Evolutionary conservation across 2,797 vertebrate genomes (phyloP).

Genomic region (Rachycentron canadum): DNA sequence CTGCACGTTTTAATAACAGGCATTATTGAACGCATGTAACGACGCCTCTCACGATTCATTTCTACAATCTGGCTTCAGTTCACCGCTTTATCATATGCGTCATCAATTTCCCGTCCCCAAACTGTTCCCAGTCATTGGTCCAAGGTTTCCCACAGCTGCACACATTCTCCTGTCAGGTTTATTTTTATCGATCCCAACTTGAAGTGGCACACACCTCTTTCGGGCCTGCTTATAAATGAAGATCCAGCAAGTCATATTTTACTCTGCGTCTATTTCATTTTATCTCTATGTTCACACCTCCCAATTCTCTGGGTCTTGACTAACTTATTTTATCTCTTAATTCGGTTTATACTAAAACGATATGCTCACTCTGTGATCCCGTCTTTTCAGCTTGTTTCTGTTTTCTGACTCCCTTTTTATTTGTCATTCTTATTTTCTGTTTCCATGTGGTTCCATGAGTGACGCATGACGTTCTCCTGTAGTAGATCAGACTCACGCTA

Average conservation of each 20-base stretch:
- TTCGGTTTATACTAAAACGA: conserved; percentile 11
- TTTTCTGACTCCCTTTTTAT: neutral
- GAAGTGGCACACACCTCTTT: neutral
- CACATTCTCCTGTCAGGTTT: neutral
- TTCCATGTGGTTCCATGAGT: conserved; percentile 1
- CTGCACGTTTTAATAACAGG: neutral
- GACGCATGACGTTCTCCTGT: conserved; percentile 2
- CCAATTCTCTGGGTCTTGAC: neutral
- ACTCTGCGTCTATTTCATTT: neutral
- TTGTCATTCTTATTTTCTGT: neutral
- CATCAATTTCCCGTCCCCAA: neutral
- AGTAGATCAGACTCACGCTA: conserved; percentile 42
- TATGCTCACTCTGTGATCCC: neutral
- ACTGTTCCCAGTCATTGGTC: neutral
- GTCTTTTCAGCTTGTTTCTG: neutral
- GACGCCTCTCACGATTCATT: neutral
- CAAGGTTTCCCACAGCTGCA: neutral
- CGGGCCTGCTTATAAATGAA: neutral
- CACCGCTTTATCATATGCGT: neutral
- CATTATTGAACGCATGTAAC: neutral
- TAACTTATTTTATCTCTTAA: neutral
- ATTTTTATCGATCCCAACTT: neutral
- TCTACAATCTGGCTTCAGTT: neutral
- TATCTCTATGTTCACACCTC: neutral
- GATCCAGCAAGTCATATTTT: neutral